Base-by-base conservation (phyloP, 2,888 invertebrate species). In the Oxyscelio sp. region DNA sequence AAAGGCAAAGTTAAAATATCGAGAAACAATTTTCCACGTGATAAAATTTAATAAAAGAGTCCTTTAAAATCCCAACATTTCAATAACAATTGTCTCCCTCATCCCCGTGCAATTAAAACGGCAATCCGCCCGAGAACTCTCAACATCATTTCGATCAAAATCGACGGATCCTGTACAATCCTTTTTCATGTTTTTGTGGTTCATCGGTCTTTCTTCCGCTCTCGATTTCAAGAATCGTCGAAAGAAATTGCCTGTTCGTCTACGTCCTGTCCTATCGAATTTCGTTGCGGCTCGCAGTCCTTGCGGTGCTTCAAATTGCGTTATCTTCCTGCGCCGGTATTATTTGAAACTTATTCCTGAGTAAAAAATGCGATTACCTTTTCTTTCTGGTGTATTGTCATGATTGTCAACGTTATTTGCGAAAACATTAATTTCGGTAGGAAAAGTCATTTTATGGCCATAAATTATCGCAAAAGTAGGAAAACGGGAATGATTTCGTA, bases 201-300 rank as follows among this genome's bases (percentile, higher is more conserved):
- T 74, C 83, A 59, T 79, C 75, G 54, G 68, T 61, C 73, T 84
- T 75, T 43, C 59, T 80, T 70, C 66, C 73, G 75, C 34, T 70
- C 65, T 71, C 66, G 70, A 75, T 82, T 82, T 75, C 75, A 65
- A 63, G 73, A 73, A 70, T 82, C 58, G 71, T 52, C 50, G 71
- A 71, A 56, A 71, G 71, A 82, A 82, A 85, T 89, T 87, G 80
- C 66, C 84, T 45, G 43, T 71, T 70, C 66, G 71, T 75, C 75
- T 73, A 54, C 74, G 80, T 85, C 71, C 79, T 54, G 66, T 66
- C 75, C 68, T 63, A 58, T 79, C 56, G 70, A 70, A 78, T 77
- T 74, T 86, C 82, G 71, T 75, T 79, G 43, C 58, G 34, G 74
- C 71, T 58, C 77, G 78, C 61, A 70, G 68, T 63, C 38, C 74